Evolutionary conservation across 2,888 invertebrate species (phyloP).

Genomic region (Tenthredo livida): DNA sequence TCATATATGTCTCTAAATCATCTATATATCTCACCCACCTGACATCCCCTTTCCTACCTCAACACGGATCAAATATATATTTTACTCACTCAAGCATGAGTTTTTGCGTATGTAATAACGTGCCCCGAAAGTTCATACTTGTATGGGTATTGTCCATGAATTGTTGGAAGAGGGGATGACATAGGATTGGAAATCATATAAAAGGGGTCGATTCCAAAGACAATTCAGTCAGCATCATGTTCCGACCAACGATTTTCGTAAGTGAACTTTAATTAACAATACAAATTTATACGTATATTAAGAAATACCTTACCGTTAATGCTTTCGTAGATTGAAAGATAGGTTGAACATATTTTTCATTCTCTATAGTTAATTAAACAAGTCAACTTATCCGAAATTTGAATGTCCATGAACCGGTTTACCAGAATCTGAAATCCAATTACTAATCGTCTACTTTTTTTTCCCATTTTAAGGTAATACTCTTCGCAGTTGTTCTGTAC

Average conservation of each 20-base stretch:
- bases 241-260: not conserved
- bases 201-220: not conserved
- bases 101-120: not conserved
- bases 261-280: not conserved
- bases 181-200: conserved; percentile 21
- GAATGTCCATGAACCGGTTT: too few species aligned
- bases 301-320: too few species aligned
- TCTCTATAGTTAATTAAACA: too few species aligned
- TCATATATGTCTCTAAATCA: too few species aligned
- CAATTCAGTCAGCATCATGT: conserved; percentile 30
- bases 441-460: too few species aligned
- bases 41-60: not conserved
- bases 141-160: not conserved
- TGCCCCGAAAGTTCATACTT: not conserved
- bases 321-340: too few species aligned
- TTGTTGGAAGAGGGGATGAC: conserved; percentile 34
- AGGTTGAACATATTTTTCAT: too few species aligned
- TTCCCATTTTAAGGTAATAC: too few species aligned
- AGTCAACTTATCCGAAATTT: too few species aligned
- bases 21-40: not conserved
- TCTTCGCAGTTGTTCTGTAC: too few species aligned
- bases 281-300: too few species aligned
- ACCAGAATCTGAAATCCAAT: too few species aligned
- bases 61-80: conserved; percentile 8
- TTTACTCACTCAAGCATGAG: not conserved